Evolutionary conservation across 2,113 vertebrate species (phyloP).

Genomic region (Neomonachus schauinslandi): DNA sequence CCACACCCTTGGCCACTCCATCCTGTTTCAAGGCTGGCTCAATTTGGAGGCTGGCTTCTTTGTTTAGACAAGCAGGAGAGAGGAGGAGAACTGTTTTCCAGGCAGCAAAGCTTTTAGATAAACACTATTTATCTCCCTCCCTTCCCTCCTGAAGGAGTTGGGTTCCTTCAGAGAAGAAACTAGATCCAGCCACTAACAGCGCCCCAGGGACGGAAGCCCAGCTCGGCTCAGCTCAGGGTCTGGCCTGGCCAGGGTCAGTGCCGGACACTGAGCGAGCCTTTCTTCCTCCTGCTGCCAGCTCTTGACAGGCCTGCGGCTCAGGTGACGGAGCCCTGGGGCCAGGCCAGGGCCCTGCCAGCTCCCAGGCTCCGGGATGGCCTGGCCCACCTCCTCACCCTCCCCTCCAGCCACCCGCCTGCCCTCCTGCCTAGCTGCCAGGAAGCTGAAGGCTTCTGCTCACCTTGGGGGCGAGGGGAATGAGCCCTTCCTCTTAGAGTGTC

Average conservation of each 20-base stretch:
- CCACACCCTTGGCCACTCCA: too few species aligned
- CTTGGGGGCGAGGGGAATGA: not conserved
- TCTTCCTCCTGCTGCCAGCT: constrained; percentile 48
- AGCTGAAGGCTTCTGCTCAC: not conserved
- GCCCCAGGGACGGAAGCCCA: not conserved
- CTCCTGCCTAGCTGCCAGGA: not conserved
- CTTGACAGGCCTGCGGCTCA: constrained; percentile 54
- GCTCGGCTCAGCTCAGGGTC: not conserved
- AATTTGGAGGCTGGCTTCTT: constrained; percentile 44
- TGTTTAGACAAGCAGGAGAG: constrained; percentile 56
- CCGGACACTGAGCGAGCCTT: not conserved
- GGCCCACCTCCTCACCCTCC: not conserved
- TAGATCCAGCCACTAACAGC: constrained; percentile 12
- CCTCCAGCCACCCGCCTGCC: not conserved
- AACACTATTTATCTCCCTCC: constrained; percentile 58
- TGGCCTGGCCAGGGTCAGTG: not conserved
- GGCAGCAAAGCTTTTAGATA: constrained; percentile 74
- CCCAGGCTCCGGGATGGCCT: constrained; percentile 46
- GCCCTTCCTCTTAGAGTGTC: not conserved
- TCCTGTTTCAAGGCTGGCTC: not conserved
- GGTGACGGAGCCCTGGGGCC: constrained; percentile 63
- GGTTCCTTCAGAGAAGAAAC: constrained; percentile 75
- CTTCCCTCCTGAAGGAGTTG: constrained; percentile 46
- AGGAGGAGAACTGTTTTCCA: constrained; percentile 61
- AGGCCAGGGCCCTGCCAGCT: constrained; percentile 28